These are phyloP conservation scores for Trachelus troglodyta DNA, from an alignment of 2,888 invertebrate genomes.

Conservation along the genomic window DNA sequence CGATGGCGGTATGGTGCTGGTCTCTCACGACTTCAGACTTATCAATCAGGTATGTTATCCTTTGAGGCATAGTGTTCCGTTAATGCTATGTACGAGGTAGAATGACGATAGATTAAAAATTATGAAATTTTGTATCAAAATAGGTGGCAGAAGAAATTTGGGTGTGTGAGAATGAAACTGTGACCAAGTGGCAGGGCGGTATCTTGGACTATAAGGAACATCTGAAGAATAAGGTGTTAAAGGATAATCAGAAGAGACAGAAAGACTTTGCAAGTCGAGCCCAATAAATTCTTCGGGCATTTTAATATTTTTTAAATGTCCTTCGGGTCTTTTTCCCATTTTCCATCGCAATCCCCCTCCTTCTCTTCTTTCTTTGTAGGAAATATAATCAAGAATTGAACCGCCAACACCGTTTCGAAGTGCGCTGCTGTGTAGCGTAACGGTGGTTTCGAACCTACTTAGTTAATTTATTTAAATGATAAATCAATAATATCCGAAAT, in stretches of 20 bases:
- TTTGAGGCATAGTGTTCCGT: too few species aligned
- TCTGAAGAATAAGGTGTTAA: conserved; percentile 87
- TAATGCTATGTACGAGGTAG: not conserved
- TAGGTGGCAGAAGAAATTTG: conserved; percentile 99
- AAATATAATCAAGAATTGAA: conserved; percentile 32
- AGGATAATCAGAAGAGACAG: conserved; percentile 70
- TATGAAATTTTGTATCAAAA: not conserved
- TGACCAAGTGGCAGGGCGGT: conserved; percentile 97
- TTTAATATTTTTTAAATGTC: conserved; percentile 19
- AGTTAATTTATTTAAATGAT: conserved; percentile 62
- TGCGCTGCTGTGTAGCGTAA: conserved; percentile 58
- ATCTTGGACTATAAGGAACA: conserved; percentile 97
- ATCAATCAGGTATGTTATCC: conserved; percentile 87
- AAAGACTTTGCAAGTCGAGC: conserved; percentile 52
- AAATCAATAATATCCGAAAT: conserved; percentile 27
- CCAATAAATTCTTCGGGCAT: conserved; percentile 45
- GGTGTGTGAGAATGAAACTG: conserved; percentile 96
- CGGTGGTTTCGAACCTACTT: conserved; percentile 48
- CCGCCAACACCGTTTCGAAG: conserved; percentile 23
- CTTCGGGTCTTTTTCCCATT: conserved; percentile 8
- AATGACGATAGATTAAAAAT: not conserved
- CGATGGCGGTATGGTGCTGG: conserved; percentile 98
- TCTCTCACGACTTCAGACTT: conserved; percentile 99
- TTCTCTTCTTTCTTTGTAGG: conserved; percentile 33
- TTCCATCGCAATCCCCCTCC: conserved; percentile 15